Percentiles rank a stretch among this genome's conserved stretches.
Conservation (phyloP, 2,888 invertebrate species). For the Eulithis testata region DNA sequence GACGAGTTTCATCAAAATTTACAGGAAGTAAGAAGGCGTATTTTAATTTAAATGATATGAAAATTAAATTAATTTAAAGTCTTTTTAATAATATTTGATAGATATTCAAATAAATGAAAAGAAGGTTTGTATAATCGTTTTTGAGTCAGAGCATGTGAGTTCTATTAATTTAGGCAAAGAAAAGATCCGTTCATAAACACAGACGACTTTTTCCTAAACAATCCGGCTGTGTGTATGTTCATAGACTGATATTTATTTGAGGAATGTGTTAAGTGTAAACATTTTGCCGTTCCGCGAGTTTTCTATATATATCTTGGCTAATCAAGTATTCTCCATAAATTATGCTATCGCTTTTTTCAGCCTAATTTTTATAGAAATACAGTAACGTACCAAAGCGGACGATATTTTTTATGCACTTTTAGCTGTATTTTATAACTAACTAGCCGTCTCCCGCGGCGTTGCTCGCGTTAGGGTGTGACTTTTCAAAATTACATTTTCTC, state of each 20-base stretch:
- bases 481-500: too few relatives aligned
- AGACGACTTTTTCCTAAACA: too few relatives aligned
- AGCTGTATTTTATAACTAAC: too few relatives aligned
- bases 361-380: background rate
- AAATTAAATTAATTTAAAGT: conserved; percentile 11
- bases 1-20: conserved; percentile 38
- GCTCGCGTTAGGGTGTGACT: too few relatives aligned
- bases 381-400: background rate
- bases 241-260: background rate
- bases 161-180: too few relatives aligned
- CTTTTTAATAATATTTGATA: background rate
- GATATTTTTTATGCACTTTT: too few relatives aligned
- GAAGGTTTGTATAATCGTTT: too few relatives aligned
- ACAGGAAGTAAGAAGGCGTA: conserved; percentile 13
- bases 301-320: background rate
- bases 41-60: conserved; percentile 6
- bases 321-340: background rate
- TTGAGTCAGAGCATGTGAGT: too few relatives aligned
- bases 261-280: background rate
- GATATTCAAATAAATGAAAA: conserved; percentile 1
- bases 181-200: too few relatives aligned
- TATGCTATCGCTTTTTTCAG: background rate
- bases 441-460: too few relatives aligned
- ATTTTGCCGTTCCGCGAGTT: background rate
- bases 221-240: too few relatives aligned